A percentile compares a stretch with the other conserved stretches of the same genome.
These are phyloP conservation scores for Falco peregrinus DNA, from an alignment of 2,797 vertebrate genomes.

Conservation along the genomic window DNA sequence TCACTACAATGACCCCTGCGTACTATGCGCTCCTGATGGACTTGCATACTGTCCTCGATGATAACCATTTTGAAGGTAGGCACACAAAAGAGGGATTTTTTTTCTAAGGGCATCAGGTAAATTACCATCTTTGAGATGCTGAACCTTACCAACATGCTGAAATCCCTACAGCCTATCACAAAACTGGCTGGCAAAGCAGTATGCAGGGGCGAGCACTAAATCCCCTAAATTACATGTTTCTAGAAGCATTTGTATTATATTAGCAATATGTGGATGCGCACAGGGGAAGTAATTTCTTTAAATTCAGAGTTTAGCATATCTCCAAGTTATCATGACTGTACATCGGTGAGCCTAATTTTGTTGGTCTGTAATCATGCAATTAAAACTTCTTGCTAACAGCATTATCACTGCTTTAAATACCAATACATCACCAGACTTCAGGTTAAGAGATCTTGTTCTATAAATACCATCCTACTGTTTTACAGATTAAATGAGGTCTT, in stretches of 20 bases:
- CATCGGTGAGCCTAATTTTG: neutral
- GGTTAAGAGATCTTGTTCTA: slow-evolving; percentile 18
- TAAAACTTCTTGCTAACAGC: slow-evolving; percentile 11
- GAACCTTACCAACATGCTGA: neutral
- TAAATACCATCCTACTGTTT: neutral
- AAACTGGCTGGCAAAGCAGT: neutral
- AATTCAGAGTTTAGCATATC: neutral
- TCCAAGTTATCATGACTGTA: neutral
- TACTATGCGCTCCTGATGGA: neutral
- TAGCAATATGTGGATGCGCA: neutral
- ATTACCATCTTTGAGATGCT: neutral
- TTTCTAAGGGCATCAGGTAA: neutral
- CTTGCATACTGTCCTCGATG: neutral
- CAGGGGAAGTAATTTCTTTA: neutral
- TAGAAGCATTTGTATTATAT: neutral
- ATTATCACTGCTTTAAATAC: slow-evolving; percentile 38
- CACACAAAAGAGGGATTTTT: neutral
- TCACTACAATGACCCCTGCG: accelerated
- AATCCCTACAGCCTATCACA: neutral
- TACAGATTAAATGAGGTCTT: neutral
- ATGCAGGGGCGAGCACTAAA: neutral
- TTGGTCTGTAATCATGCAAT: slow-evolving; percentile 19
- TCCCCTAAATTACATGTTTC: neutral
- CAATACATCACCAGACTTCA: neutral
- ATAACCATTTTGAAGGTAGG: neutral